phyloP scores from a whole-genome alignment of 2,113 vertebrate genomes.

The Rhadina sibilatrix region DNA sequence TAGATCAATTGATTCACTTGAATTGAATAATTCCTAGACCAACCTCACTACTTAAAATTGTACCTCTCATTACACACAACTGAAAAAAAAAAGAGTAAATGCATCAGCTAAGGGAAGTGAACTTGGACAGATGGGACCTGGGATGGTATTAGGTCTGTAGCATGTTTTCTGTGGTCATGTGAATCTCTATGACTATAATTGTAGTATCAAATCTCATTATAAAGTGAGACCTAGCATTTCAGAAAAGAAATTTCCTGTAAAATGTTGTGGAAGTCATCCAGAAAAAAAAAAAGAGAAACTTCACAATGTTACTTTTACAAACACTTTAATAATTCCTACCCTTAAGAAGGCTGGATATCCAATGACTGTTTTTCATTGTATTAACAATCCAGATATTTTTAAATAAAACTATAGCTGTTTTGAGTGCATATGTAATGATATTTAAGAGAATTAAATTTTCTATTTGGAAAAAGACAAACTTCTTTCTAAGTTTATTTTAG shows the following conservation, averaged over 20 bases:
- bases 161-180: background rate
- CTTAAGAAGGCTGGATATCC: background rate
- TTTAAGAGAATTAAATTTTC: background rate
- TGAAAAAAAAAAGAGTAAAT: background rate
- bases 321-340: background rate
- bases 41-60: background rate
- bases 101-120: background rate
- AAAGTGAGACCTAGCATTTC: background rate
- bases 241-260: background rate
- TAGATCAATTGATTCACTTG: background rate
- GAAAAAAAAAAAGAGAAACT: background rate
- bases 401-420: background rate
- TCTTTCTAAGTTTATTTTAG: background rate
- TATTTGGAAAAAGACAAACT: background rate
- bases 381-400: background rate
- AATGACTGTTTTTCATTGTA: background rate
- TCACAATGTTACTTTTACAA: background rate
- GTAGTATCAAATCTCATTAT: background rate
- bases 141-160: background rate
- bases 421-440: background rate
- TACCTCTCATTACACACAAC: accelerated
- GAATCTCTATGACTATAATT: background rate
- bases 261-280: background rate
- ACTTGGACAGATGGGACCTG: background rate
- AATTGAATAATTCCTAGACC: background rate